A percentile compares a stretch with the other conserved stretches of the same genome.
Conservation (phyloP, 2,888 invertebrate species). For the Agrochola lota region DNA sequence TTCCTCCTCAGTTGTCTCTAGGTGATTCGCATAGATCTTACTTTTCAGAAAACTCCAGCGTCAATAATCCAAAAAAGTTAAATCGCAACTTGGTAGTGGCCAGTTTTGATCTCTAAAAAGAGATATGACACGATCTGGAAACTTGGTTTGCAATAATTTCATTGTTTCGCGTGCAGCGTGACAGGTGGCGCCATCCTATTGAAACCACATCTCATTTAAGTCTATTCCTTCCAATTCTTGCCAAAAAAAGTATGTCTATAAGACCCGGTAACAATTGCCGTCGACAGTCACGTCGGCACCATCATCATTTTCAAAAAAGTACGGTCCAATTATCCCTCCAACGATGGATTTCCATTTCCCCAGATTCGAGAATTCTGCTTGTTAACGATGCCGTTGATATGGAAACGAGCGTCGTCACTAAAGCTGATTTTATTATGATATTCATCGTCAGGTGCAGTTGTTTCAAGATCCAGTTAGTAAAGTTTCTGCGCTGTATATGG, state of each 20-base stretch:
- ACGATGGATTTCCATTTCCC: neutral
- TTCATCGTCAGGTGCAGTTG: no score
- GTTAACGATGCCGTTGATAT: neutral
- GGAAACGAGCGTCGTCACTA: no score
- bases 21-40: neutral
- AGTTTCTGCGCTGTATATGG: no score
- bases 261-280: neutral
- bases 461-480: no score
- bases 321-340: neutral
- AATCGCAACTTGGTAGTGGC: neutral
- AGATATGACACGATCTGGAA: neutral
- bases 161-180: neutral
- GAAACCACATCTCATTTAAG: neutral
- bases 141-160: neutral
- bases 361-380: neutral
- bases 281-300: neutral
- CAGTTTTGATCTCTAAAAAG: neutral
- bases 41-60: neutral
- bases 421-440: no score
- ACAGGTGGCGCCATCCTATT: neutral
- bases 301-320: no score
- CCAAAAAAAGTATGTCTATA: neutral
- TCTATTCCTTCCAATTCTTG: neutral
- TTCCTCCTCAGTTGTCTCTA: neutral
- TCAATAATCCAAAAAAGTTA: neutral